Evolutionary conservation across 2,888 invertebrate species (phyloP).

Genomic region (Hemaris fuciformis): DNA sequence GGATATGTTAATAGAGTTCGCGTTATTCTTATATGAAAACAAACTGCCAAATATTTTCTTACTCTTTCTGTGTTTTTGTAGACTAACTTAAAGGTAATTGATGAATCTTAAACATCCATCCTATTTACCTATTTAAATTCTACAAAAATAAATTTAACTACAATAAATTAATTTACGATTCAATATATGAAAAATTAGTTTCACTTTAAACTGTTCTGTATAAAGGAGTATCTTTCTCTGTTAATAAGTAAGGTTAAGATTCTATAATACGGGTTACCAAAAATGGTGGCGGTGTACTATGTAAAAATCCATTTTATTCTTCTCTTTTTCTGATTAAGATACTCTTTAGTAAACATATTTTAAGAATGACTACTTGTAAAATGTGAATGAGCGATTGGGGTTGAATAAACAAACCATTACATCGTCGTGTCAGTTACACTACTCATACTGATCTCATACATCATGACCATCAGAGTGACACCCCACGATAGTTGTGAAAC

Average conservation of each 20-base stretch:
- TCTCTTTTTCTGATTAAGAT: slow-evolving; percentile 44
- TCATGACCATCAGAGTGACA: slow-evolving; percentile 47
- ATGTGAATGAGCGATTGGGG: slow-evolving; percentile 42
- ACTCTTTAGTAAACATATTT: slow-evolving; percentile 42
- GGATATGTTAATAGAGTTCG: not conserved
- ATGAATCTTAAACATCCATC: not conserved
- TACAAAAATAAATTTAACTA: not conserved
- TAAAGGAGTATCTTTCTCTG: slow-evolving; percentile 64
- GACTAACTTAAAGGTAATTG: not conserved
- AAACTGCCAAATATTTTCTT: not conserved
- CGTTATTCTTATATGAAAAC: not conserved
- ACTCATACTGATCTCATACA: slow-evolving; percentile 43
- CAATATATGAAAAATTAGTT: slow-evolving; percentile 10
- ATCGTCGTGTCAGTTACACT: slow-evolving; percentile 52
- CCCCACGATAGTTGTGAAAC: slow-evolving; percentile 54
- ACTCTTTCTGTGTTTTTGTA: not conserved
- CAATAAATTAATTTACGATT: not conserved
- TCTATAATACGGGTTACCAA: not conserved
- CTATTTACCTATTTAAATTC: not conserved
- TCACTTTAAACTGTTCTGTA: slow-evolving; percentile 35
- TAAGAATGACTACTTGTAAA: slow-evolving; percentile 33
- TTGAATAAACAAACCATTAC: slow-evolving; percentile 53
- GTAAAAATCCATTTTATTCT: not conserved
- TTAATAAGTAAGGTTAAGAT: not conserved
- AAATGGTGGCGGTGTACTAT: slow-evolving; percentile 33